Percentiles rank a stretch among this genome's conserved stretches.
phyloP scores from a whole-genome alignment of 2,113 vertebrate species.

The Heterotis niloticus region DNA sequence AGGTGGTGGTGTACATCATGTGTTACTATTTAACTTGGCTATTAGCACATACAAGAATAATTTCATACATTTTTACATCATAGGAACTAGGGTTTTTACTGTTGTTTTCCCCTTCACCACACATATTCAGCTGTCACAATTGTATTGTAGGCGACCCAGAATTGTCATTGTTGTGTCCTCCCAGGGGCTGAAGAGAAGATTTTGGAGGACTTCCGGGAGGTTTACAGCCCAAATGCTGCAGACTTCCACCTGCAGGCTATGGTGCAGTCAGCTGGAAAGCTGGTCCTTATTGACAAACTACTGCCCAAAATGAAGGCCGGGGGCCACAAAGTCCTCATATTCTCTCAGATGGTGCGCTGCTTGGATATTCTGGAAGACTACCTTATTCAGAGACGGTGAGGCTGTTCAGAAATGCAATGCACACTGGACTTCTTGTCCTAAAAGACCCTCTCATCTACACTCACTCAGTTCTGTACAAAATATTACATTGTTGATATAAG shows the following conservation, averaged over 20 bases:
- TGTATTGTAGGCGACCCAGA: background rate
- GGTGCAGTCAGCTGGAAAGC: conserved; percentile 96
- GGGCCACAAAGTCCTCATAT: conserved; percentile 96
- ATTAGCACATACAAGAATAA: too few species aligned
- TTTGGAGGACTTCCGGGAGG: conserved; percentile 92
- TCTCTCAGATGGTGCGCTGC: conserved; percentile 98
- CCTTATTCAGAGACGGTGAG: conserved; percentile 94
- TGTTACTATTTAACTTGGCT: too few species aligned
- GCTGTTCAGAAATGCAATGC: background rate
- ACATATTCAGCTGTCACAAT: background rate
- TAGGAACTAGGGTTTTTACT: too few species aligned
- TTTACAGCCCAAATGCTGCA: conserved; percentile 74
- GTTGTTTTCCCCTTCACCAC: too few species aligned
- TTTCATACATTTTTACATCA: background rate
- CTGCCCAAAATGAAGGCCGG: conserved; percentile 99
- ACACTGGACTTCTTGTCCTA: too few species aligned
- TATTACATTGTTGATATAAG: too few species aligned
- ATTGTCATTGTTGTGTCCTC: conserved; percentile 18
- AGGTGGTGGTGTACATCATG: too few species aligned
- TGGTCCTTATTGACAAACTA: conserved; percentile 96
- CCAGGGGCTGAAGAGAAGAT: conserved; percentile 97
- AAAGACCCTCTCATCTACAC: too few species aligned
- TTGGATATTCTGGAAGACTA: conserved; percentile 98
- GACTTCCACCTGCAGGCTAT: conserved; percentile 98
- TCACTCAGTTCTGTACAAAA: too few species aligned